Percentiles rank a stretch among this genome's conserved stretches.
These are phyloP conservation scores for Stegodyphus dumicola DNA, from an alignment of 1,140 invertebrate genomes.

Conservation along the genomic window DNA sequence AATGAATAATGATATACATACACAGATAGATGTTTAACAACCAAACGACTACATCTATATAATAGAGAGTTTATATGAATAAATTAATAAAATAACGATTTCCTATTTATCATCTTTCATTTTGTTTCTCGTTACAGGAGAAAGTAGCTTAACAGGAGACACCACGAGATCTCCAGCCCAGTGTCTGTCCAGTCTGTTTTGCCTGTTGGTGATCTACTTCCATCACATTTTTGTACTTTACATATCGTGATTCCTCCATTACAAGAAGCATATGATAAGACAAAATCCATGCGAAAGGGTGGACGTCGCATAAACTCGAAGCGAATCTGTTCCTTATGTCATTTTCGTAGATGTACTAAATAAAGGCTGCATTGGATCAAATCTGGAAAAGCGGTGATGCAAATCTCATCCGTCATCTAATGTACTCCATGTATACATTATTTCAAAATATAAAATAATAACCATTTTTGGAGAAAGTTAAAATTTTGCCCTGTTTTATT, in stretches of 20 bases:
- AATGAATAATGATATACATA: too few relatives aligned
- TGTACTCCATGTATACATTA: slow-evolving; percentile 1
- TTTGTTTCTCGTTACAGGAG: not conserved
- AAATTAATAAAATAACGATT: too few relatives aligned
- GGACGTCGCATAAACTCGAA: slow-evolving; percentile 4
- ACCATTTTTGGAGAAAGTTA: too few relatives aligned
- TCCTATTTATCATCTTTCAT: too few relatives aligned
- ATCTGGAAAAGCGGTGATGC: not conserved
- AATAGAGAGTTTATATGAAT: too few relatives aligned
- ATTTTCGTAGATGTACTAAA: slow-evolving; percentile 18
- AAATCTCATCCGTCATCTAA: too few relatives aligned
- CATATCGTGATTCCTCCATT: slow-evolving; percentile 32
- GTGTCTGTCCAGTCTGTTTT: slow-evolving; percentile 20
- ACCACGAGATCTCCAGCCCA: slow-evolving; percentile 14
- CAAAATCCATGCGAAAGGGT: not conserved
- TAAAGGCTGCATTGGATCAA: slow-evolving; percentile 6
- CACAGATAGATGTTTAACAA: too few relatives aligned
- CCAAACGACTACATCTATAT: too few relatives aligned
- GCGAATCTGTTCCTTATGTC: slow-evolving; percentile 18
- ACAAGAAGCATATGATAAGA: not conserved
- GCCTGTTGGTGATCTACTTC: slow-evolving; percentile 15
- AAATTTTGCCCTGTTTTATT: too few relatives aligned
- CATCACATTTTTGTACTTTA: slow-evolving; percentile 17
- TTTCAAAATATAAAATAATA: slow-evolving; percentile 1
- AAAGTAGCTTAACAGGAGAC: not conserved